Base-by-base conservation (phyloP, 2,888 invertebrate species). In the Cacoxenus indagator region DNA sequence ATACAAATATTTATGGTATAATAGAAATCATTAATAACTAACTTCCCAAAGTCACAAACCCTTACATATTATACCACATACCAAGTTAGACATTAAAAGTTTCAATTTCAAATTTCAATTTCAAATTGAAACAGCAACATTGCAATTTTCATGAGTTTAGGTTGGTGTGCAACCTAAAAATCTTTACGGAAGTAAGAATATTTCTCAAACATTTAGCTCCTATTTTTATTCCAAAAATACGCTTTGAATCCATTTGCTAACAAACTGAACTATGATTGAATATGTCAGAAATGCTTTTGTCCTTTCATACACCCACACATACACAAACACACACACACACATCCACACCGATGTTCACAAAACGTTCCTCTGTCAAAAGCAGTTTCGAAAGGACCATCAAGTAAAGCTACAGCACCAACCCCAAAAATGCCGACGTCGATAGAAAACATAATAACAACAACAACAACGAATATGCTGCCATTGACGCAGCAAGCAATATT, bases 271-370 rank as follows among this genome's bases (percentile, higher is more conserved):
- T 2, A 62, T 62, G 43, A 62, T 62, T 62, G 22, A 62, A 62
- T 43, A 62, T 62, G 43, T 22, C 61, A 62, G 37, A 22, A 45
- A 57, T 57, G 22, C 61, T 45, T 55, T 45, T 45, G 24, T n/a
- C 43, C 14, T 24, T 24, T 6, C 45, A 14, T 14, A 19, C 29
- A 29, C 24, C 11, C 27, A 62, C 19, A 5, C 26, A n/a, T 43
- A 62, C 17, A 29, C 43, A 27, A 14, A 61, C 48, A 17, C 27
- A 26, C 14, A 17, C 14, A 27, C 27, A 4, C 57, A 8, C 29
- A 57, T 9, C 11, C 27, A 24, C 27, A 55, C 9, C 37, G 37
- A 22, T n/a, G 48, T 8, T n/a, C 48, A 14, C 26, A 26, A n/a
- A 59, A 31, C 9, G 19, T 26, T 19, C 14, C 11, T 6, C 61